Evolutionary conservation across 1,140 invertebrate species (phyloP).

Genomic region (Notospermus geniculatus): DNA sequence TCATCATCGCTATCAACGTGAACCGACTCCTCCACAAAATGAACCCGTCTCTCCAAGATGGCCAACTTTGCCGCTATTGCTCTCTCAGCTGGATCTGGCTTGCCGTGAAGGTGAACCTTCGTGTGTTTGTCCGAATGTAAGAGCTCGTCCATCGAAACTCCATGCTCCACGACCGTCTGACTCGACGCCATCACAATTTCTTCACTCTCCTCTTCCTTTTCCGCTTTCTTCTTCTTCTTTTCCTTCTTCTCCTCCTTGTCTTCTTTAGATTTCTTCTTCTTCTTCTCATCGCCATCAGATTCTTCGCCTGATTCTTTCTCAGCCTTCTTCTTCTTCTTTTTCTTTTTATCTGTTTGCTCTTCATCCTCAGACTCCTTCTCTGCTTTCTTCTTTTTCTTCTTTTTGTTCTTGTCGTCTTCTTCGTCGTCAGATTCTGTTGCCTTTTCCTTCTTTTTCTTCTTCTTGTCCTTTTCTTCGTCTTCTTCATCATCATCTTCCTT

Average conservation of each 20-base stretch:
- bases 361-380: constrained; percentile 9
- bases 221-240: constrained; percentile 10
- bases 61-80: constrained; percentile 8
- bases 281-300: not conserved
- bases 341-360: constrained; percentile 10
- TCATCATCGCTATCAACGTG: not conserved
- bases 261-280: constrained; percentile 13
- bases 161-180: not conserved
- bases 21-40: not conserved
- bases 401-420: not conserved
- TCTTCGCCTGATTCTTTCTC: not conserved
- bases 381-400: constrained; percentile 5
- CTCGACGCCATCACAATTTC: not conserved
- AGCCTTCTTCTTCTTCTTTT: constrained; percentile 10
- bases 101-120: not conserved
- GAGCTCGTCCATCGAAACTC: constrained; percentile 5
- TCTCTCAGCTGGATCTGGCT: constrained; percentile 4
- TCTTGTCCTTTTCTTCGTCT: constrained; percentile 12
- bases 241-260: constrained; percentile 9
- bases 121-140: not conserved
- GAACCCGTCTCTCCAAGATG: not conserved
- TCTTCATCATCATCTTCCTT: constrained; percentile 14
- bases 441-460: constrained; percentile 6
- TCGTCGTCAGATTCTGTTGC: constrained; percentile 7
- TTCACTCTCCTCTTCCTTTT: constrained; percentile 4